These are phyloP conservation scores for Bujurquina vittata DNA, from an alignment of 2,113 vertebrate genomes.

Conservation along the genomic window DNA sequence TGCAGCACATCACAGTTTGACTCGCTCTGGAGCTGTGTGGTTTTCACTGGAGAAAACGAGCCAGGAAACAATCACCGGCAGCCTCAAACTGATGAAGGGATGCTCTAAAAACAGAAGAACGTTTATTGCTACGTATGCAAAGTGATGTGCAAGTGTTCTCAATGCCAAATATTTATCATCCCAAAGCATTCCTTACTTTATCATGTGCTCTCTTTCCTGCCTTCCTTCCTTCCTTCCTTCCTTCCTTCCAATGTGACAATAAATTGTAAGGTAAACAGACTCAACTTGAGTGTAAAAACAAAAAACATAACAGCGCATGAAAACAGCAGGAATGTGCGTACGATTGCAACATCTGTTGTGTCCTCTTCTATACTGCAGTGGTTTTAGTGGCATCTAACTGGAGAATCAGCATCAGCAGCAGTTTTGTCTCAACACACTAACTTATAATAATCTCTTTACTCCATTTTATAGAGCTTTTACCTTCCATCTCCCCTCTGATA, in stretches of 20 bases:
- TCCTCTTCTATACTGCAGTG: background rate
- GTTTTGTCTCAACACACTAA: background rate
- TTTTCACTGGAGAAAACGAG: constrained; percentile 49
- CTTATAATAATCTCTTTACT: background rate
- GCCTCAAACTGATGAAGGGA: constrained; percentile 37
- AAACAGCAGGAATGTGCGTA: background rate
- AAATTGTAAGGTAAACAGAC: background rate
- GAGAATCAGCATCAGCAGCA: background rate
- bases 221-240: too few relatives aligned
- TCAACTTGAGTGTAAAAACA: background rate
- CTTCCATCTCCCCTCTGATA: background rate
- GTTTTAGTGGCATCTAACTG: background rate
- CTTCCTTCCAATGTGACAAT: background rate
- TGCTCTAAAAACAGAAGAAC: constrained; percentile 13
- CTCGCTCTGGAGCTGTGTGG: constrained; percentile 52
- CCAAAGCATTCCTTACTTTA: background rate
- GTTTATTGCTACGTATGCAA: background rate
- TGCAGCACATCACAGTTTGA: constrained; percentile 73
- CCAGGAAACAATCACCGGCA: constrained; percentile 34
- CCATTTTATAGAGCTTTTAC: too few relatives aligned
- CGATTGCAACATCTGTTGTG: background rate
- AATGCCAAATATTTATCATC: background rate
- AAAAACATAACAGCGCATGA: background rate
- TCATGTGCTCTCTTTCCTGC: too few relatives aligned
- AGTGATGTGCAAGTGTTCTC: background rate